phyloP scores from a whole-genome alignment of 2,888 invertebrate genomes.

The Mesochorus sp. region DNA sequence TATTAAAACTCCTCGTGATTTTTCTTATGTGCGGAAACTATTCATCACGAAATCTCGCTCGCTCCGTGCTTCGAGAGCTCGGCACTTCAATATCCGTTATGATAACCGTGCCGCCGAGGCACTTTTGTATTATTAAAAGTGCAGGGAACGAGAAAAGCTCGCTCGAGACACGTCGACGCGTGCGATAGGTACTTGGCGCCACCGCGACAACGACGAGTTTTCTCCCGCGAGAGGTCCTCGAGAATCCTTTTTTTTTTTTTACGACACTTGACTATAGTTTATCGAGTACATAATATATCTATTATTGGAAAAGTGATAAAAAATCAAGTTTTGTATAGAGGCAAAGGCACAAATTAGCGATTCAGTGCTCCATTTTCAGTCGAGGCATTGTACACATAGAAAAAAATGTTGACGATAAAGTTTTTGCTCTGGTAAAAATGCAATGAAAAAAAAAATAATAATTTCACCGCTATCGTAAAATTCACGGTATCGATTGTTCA shows the following conservation, averaged over 20 bases:
- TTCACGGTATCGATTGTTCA: no score
- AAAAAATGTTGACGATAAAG: no score
- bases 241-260: slow-evolving; percentile 16
- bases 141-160: slow-evolving; percentile 51
- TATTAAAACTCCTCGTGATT: not conserved
- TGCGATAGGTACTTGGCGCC: slow-evolving; percentile 14
- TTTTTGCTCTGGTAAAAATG: no score
- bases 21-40: not conserved
- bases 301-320: not conserved
- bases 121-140: slow-evolving; percentile 66
- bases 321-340: no score
- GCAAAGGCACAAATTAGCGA: not conserved
- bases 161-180: slow-evolving; percentile 35
- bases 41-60: slow-evolving; percentile 40
- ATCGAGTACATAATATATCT: not conserved
- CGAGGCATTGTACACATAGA: no score
- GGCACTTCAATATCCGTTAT: slow-evolving; percentile 62
- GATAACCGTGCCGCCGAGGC: slow-evolving; percentile 57
- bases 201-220: slow-evolving; percentile 31
- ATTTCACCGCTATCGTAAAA: no score
- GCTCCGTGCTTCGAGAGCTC: slow-evolving; percentile 14
- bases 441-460: no score
- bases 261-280: not conserved
- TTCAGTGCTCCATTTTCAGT: not conserved
- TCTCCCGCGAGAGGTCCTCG: slow-evolving; percentile 7